Base-by-base conservation (phyloP, 37 sponge, comb jelly and placozoan genomes). In the Oscarella lobularis region DNA sequence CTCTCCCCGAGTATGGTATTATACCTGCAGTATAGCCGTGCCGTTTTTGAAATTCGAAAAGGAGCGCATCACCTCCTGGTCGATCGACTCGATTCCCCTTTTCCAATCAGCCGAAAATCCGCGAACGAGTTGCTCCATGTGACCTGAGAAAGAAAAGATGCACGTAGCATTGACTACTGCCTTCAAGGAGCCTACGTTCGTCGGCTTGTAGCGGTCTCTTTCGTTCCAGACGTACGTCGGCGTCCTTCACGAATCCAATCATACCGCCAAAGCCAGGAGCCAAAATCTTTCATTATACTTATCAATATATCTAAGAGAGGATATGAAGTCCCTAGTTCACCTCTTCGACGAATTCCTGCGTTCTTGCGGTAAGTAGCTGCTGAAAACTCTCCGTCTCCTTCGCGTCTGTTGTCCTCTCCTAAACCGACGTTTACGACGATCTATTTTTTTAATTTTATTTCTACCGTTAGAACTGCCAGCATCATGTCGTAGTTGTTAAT, bases 401-500 rank as follows among this genome's bases (percentile, higher is more conserved):
- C 27, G 83, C 81, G 36, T 94, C 95, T 0, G 88, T 81, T 0
- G 86, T 79, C 2, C 90, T 40, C 40, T 87, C 87, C 92, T 90
- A 37, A 1, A 70, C 9, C 60, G 20, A n/a, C n/a, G n/a, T n/a
- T n/a, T n/a, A n/a, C n/a, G n/a, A n/a, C n/a, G n/a, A n/a, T n/a
- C n/a, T n/a, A n/a, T n/a, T n/a, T n/a, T n/a, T n/a, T n/a, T 68
- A 14, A 68, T 14, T 38, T 39, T 2, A 36, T 35, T 54, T 85
- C 72, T 68, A 92, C 90, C 38, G 84, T 70, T 76, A 96, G 80
- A 31, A 98, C 99, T 36, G 82, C 73, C 33, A 98, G 70, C 84
- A 98, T 81, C 87, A 93, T 92, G 74, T 98, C 99, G 74, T 98
- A 98, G 83, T 98, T 98, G 83, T 98, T 98, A 79, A 98, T 98